Evolutionary conservation across 2,113 vertebrate genomes (phyloP).

Genomic region (Clarias batrachus): DNA sequence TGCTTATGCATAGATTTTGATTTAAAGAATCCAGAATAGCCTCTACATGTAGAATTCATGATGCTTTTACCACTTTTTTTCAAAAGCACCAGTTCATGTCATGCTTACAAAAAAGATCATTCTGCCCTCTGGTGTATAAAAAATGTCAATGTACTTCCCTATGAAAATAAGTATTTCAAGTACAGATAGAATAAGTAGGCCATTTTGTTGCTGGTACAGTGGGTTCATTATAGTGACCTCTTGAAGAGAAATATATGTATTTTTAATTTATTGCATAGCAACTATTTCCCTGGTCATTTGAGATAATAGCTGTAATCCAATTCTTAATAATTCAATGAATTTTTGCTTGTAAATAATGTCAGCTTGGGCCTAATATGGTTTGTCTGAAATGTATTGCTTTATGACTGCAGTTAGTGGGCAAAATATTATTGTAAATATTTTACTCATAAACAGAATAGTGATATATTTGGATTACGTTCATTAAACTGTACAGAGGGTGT

Average conservation of each 20-base stretch:
- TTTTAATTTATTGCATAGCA: neutral
- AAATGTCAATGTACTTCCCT: neutral
- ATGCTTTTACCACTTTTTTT: neutral
- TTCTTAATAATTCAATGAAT: neutral
- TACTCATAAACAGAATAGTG: neutral
- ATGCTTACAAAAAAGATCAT: neutral
- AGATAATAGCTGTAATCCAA: neutral
- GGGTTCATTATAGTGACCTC: neutral
- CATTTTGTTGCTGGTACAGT: neutral
- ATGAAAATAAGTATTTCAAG: neutral
- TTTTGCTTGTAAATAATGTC: neutral
- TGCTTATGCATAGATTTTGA: neutral
- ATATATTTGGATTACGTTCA: neutral
- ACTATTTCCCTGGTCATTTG: neutral
- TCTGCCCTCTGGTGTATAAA: constrained; percentile 45
- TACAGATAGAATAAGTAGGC: neutral
- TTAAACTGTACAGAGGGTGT: neutral
- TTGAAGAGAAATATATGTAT: neutral
- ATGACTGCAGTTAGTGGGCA: neutral
- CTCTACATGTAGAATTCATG: neutral
- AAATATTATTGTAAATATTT: neutral
- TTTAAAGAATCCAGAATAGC: neutral
- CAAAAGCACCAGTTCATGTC: neutral
- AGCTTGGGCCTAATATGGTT: neutral
- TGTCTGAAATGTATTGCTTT: neutral